Evolutionary conservation across 1,140 invertebrate species (phyloP), one percentile per base, ranked within the genome.

Genomic region (Drosophila insularis): DNA sequence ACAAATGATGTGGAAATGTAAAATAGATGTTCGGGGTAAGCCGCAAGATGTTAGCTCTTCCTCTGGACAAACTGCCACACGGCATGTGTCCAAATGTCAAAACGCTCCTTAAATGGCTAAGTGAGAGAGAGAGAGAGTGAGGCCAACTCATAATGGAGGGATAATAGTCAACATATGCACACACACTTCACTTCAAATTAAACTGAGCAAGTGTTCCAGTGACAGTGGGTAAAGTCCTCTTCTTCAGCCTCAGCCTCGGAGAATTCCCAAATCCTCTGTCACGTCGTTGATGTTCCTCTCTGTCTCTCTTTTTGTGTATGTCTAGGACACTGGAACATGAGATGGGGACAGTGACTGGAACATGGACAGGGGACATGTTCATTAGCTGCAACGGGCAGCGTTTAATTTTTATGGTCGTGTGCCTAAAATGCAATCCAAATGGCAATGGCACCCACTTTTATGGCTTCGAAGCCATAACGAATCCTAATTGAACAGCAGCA

Each of bases 1-100:
- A 89, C 85, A 89, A 89, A 89, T 89, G 85, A 89, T 89, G 85
- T 89, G 85, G 85, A 89, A 89, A 89, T 89, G 85, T 89, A 89
- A 89, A 89, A 89, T 89, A 89, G 85, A 89, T 89, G 81, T 82
- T 63, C 59, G 73, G 74, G 72, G 76, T 62, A 50, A 61, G 63
- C 56, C 58, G 31, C 56, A 76, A 50, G 67, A 75, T 75, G 73
- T 65, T 59, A 11, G 19, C 43, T 50, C 17, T 17, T n/a, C 43
- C 10, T 35, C 59, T 58, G 40, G 55, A 78, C 68, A 60, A 66
- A 84, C 46, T 64, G 69, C 54, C 76, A 60, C 74, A 60, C 74
- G 73, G 78, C 66, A 68, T 81, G 75, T 87, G 68, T 71, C 63
- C 46, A 35, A 53, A 59, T 65, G 27, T 23, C 43, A 50, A 50